Conservation (phyloP, 2,113 vertebrate genomes). For the Mesocricetus auratus region DNA sequence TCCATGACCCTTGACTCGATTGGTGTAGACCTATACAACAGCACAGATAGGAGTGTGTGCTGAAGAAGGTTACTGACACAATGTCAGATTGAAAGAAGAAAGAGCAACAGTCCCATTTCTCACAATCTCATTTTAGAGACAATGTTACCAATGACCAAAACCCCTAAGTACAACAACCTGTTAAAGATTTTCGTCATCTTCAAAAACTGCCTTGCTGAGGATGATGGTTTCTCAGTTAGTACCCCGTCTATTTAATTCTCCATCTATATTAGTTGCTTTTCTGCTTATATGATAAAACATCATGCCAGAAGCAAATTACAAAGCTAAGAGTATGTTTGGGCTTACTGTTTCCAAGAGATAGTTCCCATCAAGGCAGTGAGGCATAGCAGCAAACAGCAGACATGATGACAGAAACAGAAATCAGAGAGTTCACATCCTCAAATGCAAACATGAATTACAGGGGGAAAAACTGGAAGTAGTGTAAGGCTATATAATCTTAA, state of each 20-base stretch:
- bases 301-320: neutral
- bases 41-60: neutral
- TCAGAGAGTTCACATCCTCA: neutral
- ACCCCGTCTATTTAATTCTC: neutral
- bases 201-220: neutral
- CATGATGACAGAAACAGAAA: no score
- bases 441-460: neutral
- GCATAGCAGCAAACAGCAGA: neutral
- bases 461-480: neutral
- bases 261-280: neutral
- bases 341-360: neutral
- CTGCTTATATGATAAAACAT: neutral
- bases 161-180: accelerated
- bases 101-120: neutral
- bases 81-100: neutral
- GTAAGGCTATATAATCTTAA: neutral
- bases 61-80: neutral
- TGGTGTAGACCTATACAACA: neutral
- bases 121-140: accelerated
- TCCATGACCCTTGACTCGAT: neutral
- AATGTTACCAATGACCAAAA: accelerated
- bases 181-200: neutral
- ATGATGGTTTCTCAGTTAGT: neutral
- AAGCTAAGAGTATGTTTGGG: no score
- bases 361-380: neutral